A percentile compares a stretch with the other conserved stretches of the same genome.
Conservation (phyloP, 2,113 vertebrate species). For the Colinus virginianus region DNA sequence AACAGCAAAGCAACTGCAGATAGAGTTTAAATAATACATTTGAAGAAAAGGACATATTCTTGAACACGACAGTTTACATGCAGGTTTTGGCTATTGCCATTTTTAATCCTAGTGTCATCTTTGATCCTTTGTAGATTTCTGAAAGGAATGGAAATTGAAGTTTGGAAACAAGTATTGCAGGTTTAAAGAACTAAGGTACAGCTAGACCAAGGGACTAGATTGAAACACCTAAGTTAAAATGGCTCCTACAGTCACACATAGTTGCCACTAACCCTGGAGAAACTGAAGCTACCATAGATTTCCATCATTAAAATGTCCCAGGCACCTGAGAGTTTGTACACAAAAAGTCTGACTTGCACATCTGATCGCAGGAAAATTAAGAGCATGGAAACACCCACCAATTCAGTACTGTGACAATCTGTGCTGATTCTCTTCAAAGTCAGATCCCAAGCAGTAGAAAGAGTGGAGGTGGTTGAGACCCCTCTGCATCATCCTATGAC, state of each 20-base stretch:
- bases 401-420: background rate
- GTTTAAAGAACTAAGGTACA: background rate
- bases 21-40: background rate
- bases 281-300: background rate
- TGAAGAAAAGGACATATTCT: background rate
- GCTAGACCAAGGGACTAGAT: background rate
- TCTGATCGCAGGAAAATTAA: background rate
- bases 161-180: background rate
- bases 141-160: background rate
- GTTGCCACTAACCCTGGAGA: background rate
- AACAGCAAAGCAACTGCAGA: background rate
- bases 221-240: background rate
- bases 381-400: background rate
- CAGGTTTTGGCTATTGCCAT: background rate
- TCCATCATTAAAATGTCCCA: background rate
- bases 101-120: background rate
- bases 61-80: background rate
- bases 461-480: background rate
- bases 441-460: accelerated
- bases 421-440: background rate
- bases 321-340: background rate
- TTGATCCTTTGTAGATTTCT: background rate
- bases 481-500: background rate
- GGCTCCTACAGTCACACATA: accelerated
- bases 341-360: background rate